Base-by-base conservation (phyloP, 1,140 invertebrate genomes). In the Lethrus apterus region DNA sequence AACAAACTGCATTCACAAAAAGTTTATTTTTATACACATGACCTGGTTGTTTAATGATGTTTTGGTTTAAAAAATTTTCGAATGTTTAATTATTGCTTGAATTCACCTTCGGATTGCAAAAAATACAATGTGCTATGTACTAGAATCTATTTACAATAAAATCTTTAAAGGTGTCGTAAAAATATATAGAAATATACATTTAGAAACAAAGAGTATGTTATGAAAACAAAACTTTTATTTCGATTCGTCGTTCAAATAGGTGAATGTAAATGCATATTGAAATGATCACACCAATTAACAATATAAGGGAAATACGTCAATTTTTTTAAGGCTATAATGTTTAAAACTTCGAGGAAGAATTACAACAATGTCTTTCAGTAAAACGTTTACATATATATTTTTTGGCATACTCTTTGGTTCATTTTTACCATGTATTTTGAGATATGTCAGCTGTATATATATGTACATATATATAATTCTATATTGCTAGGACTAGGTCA, bases 211-310 rank as follows among this genome's bases (percentile, higher is more conserved):
- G 18, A 21, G 35, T 38, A 38, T 18, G 35, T 21, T 38, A 38
- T 38, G 10, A 38, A 38, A 38, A 34, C 11, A 38, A 21, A 18
- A 38, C 35, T 21, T 23, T 38, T 13, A 13, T 38, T 18, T 18
- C 19, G 13, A 33, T 10, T 15, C 10, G 13, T 23, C 35, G 35
- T 38, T 38, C 35, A 11, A 18, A 21, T 7, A 7, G n/a, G 7
- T 17, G 36, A 44, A 30, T 46, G 23, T 23, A 33, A 23, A 36
- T 33, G 8, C 18, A 32, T 33, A 19, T 31, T 45, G 19, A 45
- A 14, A 34, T 36, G 35, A 38, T 46, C 32, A 18, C 32, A 42
- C 34, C 33, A 29, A 31, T 32, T 44, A 48, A 43, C 52, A 50
- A 53, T 53, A 55, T 58, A 44, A 29, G 29, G 3, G 11, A 11